Evolutionary conservation across 2,888 invertebrate genomes (phyloP), one percentile per base, ranked within the genome.

Genomic region (Netelia inedita): DNA sequence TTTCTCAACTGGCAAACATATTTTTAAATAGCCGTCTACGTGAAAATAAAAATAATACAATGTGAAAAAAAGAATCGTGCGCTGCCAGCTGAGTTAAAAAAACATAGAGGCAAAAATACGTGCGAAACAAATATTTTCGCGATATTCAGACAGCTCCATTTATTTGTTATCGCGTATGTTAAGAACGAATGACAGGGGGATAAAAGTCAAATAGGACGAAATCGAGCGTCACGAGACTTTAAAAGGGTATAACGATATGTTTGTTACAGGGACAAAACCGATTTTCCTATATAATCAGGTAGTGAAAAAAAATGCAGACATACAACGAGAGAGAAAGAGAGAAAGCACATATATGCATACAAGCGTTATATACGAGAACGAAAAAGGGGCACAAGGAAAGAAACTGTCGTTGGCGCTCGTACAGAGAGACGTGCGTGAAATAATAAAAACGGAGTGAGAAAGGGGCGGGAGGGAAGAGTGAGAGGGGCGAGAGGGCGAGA

Each of bases 201-300:
- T 75, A 61, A 82, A 79, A 85, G 79, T 82, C 82, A 66, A 61
- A 68, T 55, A 43, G 68, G 63, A 83, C 35, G 69, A 83, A 79
- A 65, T 63, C 69, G 65, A 69, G 65, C 69, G 19, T 63, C n/a
- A 57, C 41, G 68, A 46, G 68, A 55, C 16, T 16, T 57, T 16
- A 9, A 57, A 55, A 19, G 10, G 19, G 9, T 55, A 72, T 66
- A 63, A 68, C 63, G 69, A 46, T 46, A 61, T 79, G 61, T 79
- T 79, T 69, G 61, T 71, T 69, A 71, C 69, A 79, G 50, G 55
- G 66, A 59, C 10, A 55, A 59, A 43, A 79, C 21, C 10, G 57
- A 57, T 19, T 66, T 69, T 53, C 23, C 61, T 69, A 57, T 61
- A 61, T 8, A 46, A 35, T 21, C 8, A 14, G 19, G 19, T 57